Base-by-base conservation (phyloP, 2,113 vertebrate genomes). In the Hemichromis elongatus region DNA sequence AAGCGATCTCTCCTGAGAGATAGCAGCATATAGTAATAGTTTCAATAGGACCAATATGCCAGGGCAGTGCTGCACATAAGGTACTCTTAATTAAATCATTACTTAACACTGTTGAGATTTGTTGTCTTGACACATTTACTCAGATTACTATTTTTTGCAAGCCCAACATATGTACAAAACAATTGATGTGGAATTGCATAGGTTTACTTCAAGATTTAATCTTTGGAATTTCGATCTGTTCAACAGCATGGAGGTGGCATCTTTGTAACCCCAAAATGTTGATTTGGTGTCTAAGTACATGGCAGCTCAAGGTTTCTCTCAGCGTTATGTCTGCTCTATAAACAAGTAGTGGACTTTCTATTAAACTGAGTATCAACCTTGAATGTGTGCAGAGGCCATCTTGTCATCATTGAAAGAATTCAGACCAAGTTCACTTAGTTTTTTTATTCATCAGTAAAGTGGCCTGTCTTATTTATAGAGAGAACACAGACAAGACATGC, bases 251-350 rank as follows among this genome's bases (percentile, higher is more conserved):
- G 21, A 56, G 10, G 37, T 9, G 56, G 61, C 3, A 37, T 53
- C 30, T 68, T 18, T 45, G 11, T 53, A 24, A 53, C 54, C 47
- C 16, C 59, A 70, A 70, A 79, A 35, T 77, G 79, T 35, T 63
- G 57, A 84, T 59, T 84, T 12, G 53, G n/a, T 52, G 40, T 68
- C 19, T 33, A 18, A 42, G 37, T 24, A 66, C 8, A 81, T 1
- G 3, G 33, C 24, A 77, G 26, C 56, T 80, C 81, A 89, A 83
- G 86, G 81, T 79, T 87, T 82, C 81, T 70, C 13, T 88, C 9
- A 4, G 19, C 37, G 14, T 79, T 55, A 50, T 8, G 19, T 81
- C 13, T 75, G 47, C 13, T 59, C 52, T 28, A 4, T n/a, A 47
- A 28, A 55, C 47, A 37, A 82, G 47, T 56, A 77, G 56, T 79